These are phyloP conservation scores for Rhabdornis inornatus DNA, from an alignment of 2,113 vertebrate species.

Conservation along the genomic window DNA sequence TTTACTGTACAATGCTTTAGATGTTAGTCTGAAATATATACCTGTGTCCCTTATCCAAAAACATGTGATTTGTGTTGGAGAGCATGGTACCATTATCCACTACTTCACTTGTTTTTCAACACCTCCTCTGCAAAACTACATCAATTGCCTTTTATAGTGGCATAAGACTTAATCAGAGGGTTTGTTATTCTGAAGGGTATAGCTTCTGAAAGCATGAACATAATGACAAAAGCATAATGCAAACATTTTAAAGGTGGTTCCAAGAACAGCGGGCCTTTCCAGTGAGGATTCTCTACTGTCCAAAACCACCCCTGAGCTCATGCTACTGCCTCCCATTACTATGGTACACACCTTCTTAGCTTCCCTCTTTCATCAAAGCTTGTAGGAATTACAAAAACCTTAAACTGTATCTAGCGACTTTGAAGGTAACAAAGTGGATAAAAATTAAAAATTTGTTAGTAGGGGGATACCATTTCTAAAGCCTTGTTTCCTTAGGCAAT, in stretches of 20 bases:
- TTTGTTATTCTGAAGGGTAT: not conserved
- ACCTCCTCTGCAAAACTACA: not conserved
- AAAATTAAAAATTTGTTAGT: not conserved
- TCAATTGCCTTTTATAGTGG: not conserved
- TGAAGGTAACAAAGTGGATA: not conserved
- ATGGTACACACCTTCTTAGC: not conserved
- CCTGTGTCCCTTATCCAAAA: not conserved
- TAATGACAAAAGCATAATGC: not conserved
- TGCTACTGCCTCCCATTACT: fast-evolving
- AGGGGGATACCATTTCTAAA: not conserved
- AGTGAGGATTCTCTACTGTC: not conserved
- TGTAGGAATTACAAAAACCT: not conserved
- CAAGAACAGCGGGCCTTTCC: not conserved
- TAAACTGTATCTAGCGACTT: not conserved
- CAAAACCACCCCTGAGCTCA: not conserved
- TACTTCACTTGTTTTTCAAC: not conserved
- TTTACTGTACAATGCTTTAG: not conserved
- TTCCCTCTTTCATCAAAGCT: not conserved
- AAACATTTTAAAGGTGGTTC: not conserved
- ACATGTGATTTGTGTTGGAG: fast-evolving
- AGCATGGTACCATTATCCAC: not conserved
- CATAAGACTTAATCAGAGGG: not conserved
- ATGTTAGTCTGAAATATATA: not conserved
- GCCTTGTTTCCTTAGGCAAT: not conserved
- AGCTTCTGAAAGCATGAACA: not conserved